Conservation (phyloP, 2,113 vertebrate species). For the Onychorhynchus coronatus region DNA sequence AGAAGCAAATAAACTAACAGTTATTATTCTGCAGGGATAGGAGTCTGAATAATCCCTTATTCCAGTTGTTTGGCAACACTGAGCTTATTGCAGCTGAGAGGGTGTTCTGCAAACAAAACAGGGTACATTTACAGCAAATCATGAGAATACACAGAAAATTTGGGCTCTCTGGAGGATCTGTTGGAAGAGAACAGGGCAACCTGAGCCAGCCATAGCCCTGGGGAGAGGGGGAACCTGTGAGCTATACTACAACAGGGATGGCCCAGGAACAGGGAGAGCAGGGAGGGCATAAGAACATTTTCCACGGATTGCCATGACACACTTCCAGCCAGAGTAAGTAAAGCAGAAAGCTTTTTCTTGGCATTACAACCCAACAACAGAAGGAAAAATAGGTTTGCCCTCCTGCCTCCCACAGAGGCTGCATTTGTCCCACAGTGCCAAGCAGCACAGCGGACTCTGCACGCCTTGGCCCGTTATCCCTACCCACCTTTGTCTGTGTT, state of each 20-base stretch:
- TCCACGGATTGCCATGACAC: background rate
- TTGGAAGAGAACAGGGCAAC: background rate
- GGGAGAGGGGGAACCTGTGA: background rate
- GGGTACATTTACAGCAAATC: background rate
- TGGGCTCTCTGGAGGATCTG: background rate
- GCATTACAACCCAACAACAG: background rate
- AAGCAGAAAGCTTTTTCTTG: background rate
- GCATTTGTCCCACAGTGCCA: background rate
- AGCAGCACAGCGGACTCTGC: fast-evolving
- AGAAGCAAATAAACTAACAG: constrained; percentile 16
- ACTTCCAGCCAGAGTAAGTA: background rate
- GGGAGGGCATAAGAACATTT: background rate
- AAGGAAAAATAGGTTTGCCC: background rate
- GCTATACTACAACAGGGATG: background rate
- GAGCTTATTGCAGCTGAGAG: background rate
- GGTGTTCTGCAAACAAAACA: background rate
- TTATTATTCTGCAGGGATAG: constrained; percentile 25
- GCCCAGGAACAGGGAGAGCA: fast-evolving
- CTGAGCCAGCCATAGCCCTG: background rate
- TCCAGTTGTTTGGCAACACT: constrained; percentile 21
- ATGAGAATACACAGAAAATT: background rate
- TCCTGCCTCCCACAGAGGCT: background rate
- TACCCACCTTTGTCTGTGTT: fast-evolving
- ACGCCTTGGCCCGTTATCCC: background rate
- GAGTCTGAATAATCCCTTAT: background rate